Conservation (phyloP, 2,797 vertebrate genomes). For the Malurus leucopterus region DNA sequence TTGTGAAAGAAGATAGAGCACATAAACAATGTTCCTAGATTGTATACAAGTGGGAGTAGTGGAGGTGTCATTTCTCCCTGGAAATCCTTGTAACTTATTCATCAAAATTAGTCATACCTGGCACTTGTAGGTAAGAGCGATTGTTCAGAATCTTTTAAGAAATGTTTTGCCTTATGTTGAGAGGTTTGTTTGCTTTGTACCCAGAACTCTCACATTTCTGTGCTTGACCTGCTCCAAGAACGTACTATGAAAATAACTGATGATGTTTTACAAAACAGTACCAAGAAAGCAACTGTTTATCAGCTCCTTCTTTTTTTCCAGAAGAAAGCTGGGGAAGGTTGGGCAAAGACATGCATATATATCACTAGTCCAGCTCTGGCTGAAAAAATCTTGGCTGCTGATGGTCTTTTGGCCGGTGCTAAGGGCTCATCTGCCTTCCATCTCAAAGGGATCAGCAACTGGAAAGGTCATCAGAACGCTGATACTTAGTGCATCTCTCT, state of each 20-base stretch:
- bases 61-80: not conserved
- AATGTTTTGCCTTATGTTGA: not conserved
- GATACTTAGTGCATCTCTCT: not conserved
- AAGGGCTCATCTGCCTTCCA: not conserved
- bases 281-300: not conserved
- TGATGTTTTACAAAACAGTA: not conserved
- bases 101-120: constrained; percentile 1
- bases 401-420: not conserved
- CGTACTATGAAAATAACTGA: not conserved
- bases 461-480: not conserved
- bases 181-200: not conserved
- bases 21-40: not conserved
- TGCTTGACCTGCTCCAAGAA: not conserved
- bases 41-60: not conserved
- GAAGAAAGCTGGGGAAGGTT: not conserved
- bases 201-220: not conserved
- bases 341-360: not conserved
- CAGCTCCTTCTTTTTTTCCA: accelerated
- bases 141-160: not conserved
- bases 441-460: not conserved
- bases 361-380: not conserved
- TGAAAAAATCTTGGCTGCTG: not conserved
- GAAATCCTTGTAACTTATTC: not conserved
- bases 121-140: not conserved
- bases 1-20: not conserved